Base-by-base conservation (phyloP, 30 jellyfish, hydroid and myxozoan species). In the Nemopilema nomurai region DNA sequence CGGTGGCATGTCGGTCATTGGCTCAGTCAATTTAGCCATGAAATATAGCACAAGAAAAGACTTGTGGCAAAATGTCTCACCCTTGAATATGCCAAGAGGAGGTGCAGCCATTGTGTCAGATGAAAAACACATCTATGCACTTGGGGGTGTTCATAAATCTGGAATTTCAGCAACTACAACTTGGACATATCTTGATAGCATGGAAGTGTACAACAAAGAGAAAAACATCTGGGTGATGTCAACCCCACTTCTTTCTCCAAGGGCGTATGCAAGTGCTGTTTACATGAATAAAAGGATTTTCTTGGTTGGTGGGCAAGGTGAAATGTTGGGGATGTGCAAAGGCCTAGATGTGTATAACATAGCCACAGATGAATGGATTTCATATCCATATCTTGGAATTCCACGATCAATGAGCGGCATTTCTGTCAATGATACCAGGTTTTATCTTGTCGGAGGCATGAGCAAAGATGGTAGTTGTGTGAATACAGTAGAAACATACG, bases 231-330 rank as follows among this genome's bases (percentile, higher is more conserved):
- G 98, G 98, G 27, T 69, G 16, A 67, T 41, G 41, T 90, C 97
- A 16, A 28, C 91, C 18, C 82, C 88, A 0, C 33, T 93, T 72
- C 69, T 88, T 8, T 72, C 90, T 18, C 94, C 96, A 66, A 70
- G 98, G 33, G 98, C 98, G 25, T 85, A 93, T 85, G 97, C 94
- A 20, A 66, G 94, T 7, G 97, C 97, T n/a, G 91, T 67, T n/a
- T 84, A 74, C 71, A 23, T 89, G 74, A 93, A 84, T 71, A 74
- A 90, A 28, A 83, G 93, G 49, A 93, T 93, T 70, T 93, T 74
- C 57, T 51, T 93, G 66, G 86, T 89, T 77, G 98, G 98, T 22
- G 98, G 98, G 16, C 98, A 93, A 73, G 84, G 96, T n/a, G 95
- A 93, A 69, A 74, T 89, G 89, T 82, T 89, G 25, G 96, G 96